Base-by-base conservation (phyloP, 2,888 invertebrate genomes). In the Eurytoma adleriae region DNA sequence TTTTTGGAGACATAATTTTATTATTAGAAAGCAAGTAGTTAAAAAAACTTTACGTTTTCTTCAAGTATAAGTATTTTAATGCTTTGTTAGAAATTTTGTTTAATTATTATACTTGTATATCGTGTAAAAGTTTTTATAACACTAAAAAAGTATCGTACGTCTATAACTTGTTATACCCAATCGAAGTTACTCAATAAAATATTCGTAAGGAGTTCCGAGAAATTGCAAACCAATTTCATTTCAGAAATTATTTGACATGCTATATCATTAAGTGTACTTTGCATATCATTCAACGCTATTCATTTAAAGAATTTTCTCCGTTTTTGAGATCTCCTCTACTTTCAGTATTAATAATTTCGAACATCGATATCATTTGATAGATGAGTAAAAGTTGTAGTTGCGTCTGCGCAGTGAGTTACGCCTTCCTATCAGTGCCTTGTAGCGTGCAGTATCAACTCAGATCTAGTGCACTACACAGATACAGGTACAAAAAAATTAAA, bases 341-440 rank as follows among this genome's bases (percentile, higher is more conserved):
- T 48, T 13, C 24, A 24, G 20, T 54, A 20, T 78, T 62, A 73
- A 74, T 79, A 56, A 74, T 64, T 78, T 16, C 27, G 64, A 68
- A 7, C 59, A 18, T 56, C 13, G 18, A 16, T n/a, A 66, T n/a
- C 50, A 59, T 69, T 66, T 75, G 52, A 62, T 27, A 56, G 18
- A 52, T 13, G n/a, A 14, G 40, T 70, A 27, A 57, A 66, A 59
- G 16, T 66, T 54, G 20, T 10, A 75, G 14, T 48, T 48, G 56
- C 68, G 64, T 20, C 59, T 79, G 74, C 64, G 70, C 69, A 79
- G 64, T 48, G 61, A 20, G 16, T 18, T 5, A 10, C 16, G 16
- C 5, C 18, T 20, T 30, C 13, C 20, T 5, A n/a, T 64, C 18
- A 27, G 10, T 30, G 12, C 13, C n/a, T 18, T 20, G 24, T 50